phyloP scores from a whole-genome alignment of 2,888 invertebrate species.

The Frankliniella fusca region DNA sequence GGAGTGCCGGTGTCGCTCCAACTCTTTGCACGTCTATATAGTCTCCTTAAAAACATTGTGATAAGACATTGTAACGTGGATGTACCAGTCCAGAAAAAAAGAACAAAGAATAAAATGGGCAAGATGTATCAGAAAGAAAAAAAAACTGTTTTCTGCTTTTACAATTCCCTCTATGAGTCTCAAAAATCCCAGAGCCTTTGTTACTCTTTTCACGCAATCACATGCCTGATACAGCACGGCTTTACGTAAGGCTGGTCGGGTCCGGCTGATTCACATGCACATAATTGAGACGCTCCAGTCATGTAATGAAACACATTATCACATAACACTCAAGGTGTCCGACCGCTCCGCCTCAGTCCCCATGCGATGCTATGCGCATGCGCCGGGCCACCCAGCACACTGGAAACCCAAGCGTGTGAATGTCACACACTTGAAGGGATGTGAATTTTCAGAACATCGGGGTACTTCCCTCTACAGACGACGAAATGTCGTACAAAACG shows the following conservation, averaged over 20 bases:
- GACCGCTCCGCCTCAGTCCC: too few species aligned
- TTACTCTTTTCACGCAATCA: not conserved
- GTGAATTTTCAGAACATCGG: too few species aligned
- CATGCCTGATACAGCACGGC: not conserved
- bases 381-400: too few species aligned
- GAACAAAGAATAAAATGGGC: constrained; percentile 21
- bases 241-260: not conserved
- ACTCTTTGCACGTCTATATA: constrained; percentile 2
- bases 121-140: not conserved
- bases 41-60: constrained; percentile 10
- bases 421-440: too few species aligned
- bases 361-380: too few species aligned
- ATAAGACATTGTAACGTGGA: constrained; percentile 25
- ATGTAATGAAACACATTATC: not conserved
- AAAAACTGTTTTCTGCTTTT: not conserved
- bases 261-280: not conserved
- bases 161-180: not conserved
- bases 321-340: not conserved
- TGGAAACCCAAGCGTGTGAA: too few species aligned
- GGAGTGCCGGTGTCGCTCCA: constrained; percentile 15
- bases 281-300: not conserved
- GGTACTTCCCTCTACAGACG: too few species aligned
- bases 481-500: too few species aligned
- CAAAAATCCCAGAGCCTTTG: not conserved
- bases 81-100: constrained; percentile 14